These are phyloP conservation scores for Megaceryle alcyon DNA, from an alignment of 2,797 vertebrate species.

Conservation along the genomic window DNA sequence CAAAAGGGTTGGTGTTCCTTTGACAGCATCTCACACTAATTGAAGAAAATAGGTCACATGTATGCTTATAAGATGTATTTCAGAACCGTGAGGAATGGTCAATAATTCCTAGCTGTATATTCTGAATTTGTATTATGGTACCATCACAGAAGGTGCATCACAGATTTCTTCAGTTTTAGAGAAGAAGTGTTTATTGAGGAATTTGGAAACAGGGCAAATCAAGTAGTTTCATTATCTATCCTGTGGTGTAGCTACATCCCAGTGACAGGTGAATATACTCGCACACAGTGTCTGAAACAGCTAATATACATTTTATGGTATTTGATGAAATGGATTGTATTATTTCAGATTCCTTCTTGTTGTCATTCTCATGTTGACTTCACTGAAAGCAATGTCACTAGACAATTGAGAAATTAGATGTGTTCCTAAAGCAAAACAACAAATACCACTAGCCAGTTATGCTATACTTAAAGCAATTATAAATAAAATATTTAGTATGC, in stretches of 20 bases:
- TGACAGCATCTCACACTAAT: background rate
- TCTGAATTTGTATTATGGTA: background rate
- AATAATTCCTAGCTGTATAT: background rate
- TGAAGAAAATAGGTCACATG: background rate
- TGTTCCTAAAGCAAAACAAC: background rate
- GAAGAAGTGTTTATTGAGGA: background rate
- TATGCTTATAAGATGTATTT: background rate
- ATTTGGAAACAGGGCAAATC: background rate
- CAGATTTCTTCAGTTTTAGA: background rate
- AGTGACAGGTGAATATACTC: background rate
- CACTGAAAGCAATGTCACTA: background rate
- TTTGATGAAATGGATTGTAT: background rate
- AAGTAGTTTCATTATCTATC: background rate
- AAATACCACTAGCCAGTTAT: background rate
- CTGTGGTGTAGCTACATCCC: background rate
- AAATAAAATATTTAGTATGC: slow-evolving; percentile 4
- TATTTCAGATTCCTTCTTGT: slow-evolving; percentile 9
- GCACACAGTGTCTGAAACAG: background rate
- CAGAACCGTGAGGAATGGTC: background rate
- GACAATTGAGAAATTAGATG: background rate
- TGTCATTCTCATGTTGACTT: background rate
- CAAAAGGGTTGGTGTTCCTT: background rate
- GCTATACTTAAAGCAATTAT: background rate
- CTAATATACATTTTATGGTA: background rate
- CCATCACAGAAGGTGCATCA: background rate